Conservation (phyloP, 1,140 invertebrate genomes). For the Lamellibrachia luymesi region DNA sequence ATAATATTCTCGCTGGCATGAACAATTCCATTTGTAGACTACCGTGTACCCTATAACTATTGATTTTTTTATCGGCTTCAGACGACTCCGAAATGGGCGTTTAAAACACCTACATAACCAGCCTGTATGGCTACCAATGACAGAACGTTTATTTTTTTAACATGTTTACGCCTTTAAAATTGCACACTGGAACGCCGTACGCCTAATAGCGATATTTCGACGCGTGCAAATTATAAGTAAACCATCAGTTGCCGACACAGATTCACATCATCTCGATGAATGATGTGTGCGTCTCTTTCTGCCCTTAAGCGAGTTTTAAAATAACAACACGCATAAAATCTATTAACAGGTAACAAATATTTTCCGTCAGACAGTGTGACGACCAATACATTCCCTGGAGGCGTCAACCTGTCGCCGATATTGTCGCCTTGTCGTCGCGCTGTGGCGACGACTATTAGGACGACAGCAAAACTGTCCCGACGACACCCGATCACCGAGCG, state of each 20-base stretch:
- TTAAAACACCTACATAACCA: no score
- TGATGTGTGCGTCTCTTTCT: not conserved
- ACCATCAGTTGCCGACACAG: not conserved
- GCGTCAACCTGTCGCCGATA: not conserved
- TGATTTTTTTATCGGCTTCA: no score
- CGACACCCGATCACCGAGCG: not conserved
- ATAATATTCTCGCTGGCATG: no score
- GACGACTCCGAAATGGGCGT: no score
- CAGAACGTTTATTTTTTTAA: not conserved
- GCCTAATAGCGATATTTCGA: not conserved
- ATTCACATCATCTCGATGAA: not conserved
- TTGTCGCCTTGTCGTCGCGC: not conserved
- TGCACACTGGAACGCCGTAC: not conserved
- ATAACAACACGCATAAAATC: not conserved
- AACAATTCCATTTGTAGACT: no score
- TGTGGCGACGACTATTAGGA: not conserved
- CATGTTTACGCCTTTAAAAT: not conserved
- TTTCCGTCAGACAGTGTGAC: not conserved
- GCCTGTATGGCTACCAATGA: not conserved
- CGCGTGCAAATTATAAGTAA: not conserved
- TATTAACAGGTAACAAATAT: not conserved
- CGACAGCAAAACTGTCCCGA: not conserved
- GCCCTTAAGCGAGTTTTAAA: not conserved
- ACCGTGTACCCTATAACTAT: no score
- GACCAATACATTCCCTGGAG: not conserved